Percentiles rank a stretch among this genome's conserved stretches.
Conservation (phyloP, 2,113 vertebrate species). For the Caranx melampygus region DNA sequence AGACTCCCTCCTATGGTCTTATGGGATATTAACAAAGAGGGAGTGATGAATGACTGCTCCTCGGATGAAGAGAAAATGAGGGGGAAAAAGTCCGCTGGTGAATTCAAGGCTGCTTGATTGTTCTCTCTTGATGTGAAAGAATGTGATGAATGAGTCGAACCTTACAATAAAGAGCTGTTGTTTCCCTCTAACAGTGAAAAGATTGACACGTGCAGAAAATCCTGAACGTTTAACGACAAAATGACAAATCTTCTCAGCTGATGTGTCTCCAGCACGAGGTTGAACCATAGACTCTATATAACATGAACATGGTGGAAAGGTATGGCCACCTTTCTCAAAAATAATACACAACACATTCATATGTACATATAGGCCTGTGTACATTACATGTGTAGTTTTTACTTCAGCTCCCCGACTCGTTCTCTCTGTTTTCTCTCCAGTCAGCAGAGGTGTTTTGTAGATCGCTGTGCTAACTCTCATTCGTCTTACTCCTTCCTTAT, state of each 20-base stretch:
- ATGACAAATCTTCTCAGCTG: neutral
- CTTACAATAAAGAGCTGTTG: neutral
- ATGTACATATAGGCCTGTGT: no score
- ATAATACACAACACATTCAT: no score
- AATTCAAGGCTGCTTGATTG: constrained; percentile 32
- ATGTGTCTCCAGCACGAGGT: neutral
- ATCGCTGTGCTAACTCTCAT: constrained; percentile 42
- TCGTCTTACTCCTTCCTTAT: constrained; percentile 46
- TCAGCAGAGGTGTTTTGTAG: constrained; percentile 52
- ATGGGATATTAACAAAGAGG: constrained; percentile 49
- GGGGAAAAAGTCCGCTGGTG: constrained; percentile 6
- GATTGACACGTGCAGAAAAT: neutral
- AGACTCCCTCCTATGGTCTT: constrained; percentile 42
- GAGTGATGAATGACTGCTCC: constrained; percentile 50
- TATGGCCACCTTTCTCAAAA: no score
- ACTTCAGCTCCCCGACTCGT: no score
- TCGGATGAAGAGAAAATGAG: constrained; percentile 23
- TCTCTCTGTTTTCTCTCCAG: constrained; percentile 7
- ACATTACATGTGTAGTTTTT: no score
- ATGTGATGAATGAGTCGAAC: constrained; percentile 25
- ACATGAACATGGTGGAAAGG: neutral
- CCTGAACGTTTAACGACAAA: constrained; percentile 20
- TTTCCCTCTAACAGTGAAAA: constrained; percentile 4
- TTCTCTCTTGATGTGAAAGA: constrained; percentile 37
- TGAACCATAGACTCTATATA: neutral